Evolutionary conservation across 2,797 vertebrate species (phyloP).

Genomic region (Xenopus petersii): DNA sequence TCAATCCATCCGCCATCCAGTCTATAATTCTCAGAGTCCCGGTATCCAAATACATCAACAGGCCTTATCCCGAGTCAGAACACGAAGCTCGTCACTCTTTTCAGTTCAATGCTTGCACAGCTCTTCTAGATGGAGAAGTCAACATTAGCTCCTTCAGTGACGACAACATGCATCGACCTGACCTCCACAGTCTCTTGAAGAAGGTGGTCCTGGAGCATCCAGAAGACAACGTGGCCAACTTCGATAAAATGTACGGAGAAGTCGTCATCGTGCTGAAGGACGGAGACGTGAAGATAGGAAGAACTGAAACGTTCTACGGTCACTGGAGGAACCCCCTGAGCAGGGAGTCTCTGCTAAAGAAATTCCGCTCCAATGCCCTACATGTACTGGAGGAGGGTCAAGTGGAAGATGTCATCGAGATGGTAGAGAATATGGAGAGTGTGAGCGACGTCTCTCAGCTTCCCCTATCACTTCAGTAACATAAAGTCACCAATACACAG

Average conservation of each 20-base stretch:
- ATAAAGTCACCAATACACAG: too few relatives aligned
- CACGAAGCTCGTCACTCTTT: conserved; percentile 87
- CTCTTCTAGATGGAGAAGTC: conserved; percentile 80
- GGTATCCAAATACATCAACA: conserved; percentile 82
- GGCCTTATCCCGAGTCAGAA: conserved; percentile 80
- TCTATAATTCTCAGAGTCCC: conserved; percentile 78
- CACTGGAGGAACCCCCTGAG: conserved; percentile 88
- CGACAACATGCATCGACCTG: conserved; percentile 62
- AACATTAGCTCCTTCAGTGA: conserved; percentile 71
- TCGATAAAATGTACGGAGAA: conserved; percentile 82
- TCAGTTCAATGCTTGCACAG: conserved; percentile 82
- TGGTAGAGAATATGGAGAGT: conserved; percentile 72
- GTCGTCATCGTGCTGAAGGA: conserved; percentile 72
- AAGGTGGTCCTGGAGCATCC: conserved; percentile 80
- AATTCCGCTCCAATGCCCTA: conserved; percentile 75
- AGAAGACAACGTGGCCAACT: conserved; percentile 79
- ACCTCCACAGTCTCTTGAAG: conserved; percentile 72
- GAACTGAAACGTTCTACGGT: conserved; percentile 85
- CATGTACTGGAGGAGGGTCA: conserved; percentile 67
- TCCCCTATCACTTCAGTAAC: conserved; percentile 62
- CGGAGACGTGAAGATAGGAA: conserved; percentile 71
- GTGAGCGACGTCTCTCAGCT: conserved; percentile 68
- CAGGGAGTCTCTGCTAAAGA: conserved; percentile 75
- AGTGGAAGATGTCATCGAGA: conserved; percentile 69
- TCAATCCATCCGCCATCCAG: conserved; percentile 67